Evolutionary conservation across 2,888 invertebrate species (phyloP), one percentile per base, ranked within the genome.

Genomic region (Drosophila diplacantha): DNA sequence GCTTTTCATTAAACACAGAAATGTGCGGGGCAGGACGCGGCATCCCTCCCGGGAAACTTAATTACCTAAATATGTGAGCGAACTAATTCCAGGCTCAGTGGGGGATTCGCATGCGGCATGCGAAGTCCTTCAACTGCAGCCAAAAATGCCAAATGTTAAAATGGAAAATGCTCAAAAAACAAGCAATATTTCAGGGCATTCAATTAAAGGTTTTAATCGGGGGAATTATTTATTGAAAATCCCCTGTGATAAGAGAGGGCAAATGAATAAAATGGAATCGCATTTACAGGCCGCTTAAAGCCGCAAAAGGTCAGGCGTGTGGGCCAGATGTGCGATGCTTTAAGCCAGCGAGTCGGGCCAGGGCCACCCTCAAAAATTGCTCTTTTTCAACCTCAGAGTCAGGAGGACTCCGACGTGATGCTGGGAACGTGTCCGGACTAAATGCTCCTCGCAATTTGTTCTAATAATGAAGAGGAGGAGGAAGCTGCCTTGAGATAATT

Each of bases 351-450:
- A 29, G 29, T 18, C 29, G 16, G 38, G 8, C 20, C 26, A 20
- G 14, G 38, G n/a, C 26, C 29, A 69, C 73, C 73, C 71, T n/a
- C 58, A 61, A 79, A 75, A 75, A 71, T 71, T 62, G 79, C n/a
- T 49, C 26, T 35, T 9, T 29, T 29, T 31, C 35, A 16, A 63
- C 50, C 63, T 58, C 39, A 41, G 56, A 61, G 62, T 72, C 73
- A 18, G 29, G 8, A 18, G 72, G 59, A 57, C 63, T 49, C 51
- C 44, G 65, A 50, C 81, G 70, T 68, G 69, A n/a, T 11, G 69
- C 75, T 71, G 63, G 26, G 34, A 52, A 77, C 77, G 82, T 81
- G 77, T 74, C 74, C 61, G 53, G 14, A 55, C 41, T 49, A 62
- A 44, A 41, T 22, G 37, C 31, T 53, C 46, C 20, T 29, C 66